Base-by-base conservation (phyloP, 2,113 vertebrate genomes). In the Toxotes jaculatrix region DNA sequence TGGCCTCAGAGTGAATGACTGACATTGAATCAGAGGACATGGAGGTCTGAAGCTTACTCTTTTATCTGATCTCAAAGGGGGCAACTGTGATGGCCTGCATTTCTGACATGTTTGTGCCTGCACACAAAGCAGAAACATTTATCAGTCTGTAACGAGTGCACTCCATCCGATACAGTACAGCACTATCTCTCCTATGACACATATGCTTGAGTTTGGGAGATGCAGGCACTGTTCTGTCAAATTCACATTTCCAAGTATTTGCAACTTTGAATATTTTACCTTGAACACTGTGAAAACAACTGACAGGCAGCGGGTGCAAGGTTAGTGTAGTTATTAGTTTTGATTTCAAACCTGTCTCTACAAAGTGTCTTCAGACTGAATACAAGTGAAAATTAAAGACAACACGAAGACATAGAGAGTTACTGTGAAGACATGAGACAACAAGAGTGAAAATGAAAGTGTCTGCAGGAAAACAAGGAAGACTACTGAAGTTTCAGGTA, bases 21-120 rank as follows among this genome's bases (percentile, higher is more conserved):
- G 75, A 77, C 81, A 88, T 75, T 83, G 56, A 84, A 85, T 81
- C 49, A 82, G 72, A 89, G 70, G 77, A 61, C 57, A 56, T 4
- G 23, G 62, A 80, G 77, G 84, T 71, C 84, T 63, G 38, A 56
- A 78, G 88, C 81, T 88, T 84, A 72, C 60, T 64, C n/a, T 67
- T 78, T 80, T 76, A 84, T 89, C 87, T 85, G 77, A 77, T 87
- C 84, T 80, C 77, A 74, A 27, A 69, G 79, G 69, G 69, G 69
- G 59, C 40, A 57, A 19, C 38, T 57, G 63, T 40, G 34, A 27
- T 68, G 1, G 23, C 62, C 66, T 34, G 49, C 43, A 45, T 83
- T 72, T 77, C 47, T 16, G 0, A 53, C 38, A 68, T 74, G 59
- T 78, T 21, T 77, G 43, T 78, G 56, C 45, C 40, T 43, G 66